Conservation (phyloP, 2,113 vertebrate genomes). For the Chionomys nivalis region DNA sequence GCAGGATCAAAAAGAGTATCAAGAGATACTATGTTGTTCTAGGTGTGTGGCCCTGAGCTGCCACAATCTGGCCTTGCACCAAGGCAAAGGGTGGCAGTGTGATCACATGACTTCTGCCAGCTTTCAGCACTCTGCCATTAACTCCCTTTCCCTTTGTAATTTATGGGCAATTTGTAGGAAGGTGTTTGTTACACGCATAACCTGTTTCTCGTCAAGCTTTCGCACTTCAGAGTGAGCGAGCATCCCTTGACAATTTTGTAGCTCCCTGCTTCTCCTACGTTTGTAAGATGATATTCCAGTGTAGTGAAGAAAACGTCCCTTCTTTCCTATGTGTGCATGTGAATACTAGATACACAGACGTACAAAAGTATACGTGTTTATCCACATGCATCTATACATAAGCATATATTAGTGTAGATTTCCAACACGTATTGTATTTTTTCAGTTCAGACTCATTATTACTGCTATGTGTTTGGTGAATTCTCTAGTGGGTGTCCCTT, state of each 20-base stretch:
- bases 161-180: neutral
- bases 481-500: too few species aligned
- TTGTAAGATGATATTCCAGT: neutral
- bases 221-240: neutral
- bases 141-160: neutral
- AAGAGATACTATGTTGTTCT: neutral
- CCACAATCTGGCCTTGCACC: neutral
- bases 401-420: neutral
- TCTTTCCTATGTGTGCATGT: accelerated
- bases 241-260: neutral
- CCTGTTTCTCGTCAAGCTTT: neutral
- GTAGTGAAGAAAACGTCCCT: neutral
- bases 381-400: too few species aligned
- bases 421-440: too few species aligned
- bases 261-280: too few species aligned
- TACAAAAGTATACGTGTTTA: neutral
- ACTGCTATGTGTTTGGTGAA: neutral
- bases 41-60: neutral
- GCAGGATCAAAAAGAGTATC: neutral
- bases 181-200: too few species aligned
- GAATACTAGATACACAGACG: accelerated
- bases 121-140: too few species aligned
- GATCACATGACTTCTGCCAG: neutral
- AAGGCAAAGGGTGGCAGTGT: accelerated
- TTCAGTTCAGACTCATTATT: neutral